Percentiles rank a stretch among this genome's conserved stretches.
Conservation (phyloP, 2,888 invertebrate genomes). For the Allacma fusca region DNA sequence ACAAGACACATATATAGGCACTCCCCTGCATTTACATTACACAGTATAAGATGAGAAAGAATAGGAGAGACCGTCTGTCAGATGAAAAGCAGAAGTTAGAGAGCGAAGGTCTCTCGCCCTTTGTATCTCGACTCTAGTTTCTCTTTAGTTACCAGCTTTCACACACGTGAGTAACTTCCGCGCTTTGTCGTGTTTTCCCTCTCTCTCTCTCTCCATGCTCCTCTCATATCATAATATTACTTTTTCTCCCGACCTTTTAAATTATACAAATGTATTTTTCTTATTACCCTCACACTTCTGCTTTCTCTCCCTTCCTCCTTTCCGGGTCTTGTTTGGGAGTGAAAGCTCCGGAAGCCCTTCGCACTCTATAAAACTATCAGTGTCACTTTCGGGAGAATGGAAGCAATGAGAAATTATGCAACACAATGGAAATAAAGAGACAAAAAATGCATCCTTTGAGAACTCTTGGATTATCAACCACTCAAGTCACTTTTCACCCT, state of each 20-base stretch:
- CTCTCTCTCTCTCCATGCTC: background rate
- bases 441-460: background rate
- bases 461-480: background rate
- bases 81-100: too few species aligned
- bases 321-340: background rate
- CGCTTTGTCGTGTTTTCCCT: background rate
- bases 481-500: constrained; percentile 1
- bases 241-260: background rate
- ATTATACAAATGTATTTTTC: constrained; percentile 5
- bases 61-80: background rate
- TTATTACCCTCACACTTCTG: too few species aligned
- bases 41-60: background rate
- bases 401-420: constrained; percentile 8
- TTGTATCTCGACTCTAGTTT: background rate
- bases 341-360: background rate
- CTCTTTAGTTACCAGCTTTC: background rate
- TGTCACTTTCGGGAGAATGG: background rate
- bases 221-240: background rate
- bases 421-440: background rate
- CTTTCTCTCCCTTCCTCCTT: background rate
- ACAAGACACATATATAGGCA: too few species aligned
- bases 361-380: background rate
- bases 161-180: too few species aligned
- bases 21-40: too few species aligned
- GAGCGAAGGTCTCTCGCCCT: too few species aligned